Conservation (phyloP, 2,113 vertebrate genomes). For the Pampusana beccarii region DNA sequence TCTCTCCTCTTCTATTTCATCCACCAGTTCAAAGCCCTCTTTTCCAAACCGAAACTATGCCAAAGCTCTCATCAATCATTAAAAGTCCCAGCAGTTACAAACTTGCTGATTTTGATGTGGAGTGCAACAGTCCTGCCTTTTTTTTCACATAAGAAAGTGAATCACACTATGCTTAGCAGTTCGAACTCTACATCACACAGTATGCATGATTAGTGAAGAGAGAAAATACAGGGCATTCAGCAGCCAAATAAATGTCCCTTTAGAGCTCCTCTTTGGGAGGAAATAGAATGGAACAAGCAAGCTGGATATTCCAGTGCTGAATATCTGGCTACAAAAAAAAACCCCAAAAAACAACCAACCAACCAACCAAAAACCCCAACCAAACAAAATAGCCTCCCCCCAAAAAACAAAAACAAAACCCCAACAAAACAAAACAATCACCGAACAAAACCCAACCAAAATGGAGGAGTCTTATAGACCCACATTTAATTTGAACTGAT, state of each 20-base stretch:
- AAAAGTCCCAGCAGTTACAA: constrained; percentile 50
- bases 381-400: too few relatives aligned
- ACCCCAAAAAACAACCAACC: too few relatives aligned
- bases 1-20: constrained; percentile 25
- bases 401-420: too few relatives aligned
- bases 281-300: constrained; percentile 25
- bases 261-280: constrained; percentile 2
- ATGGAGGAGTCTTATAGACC: not conserved
- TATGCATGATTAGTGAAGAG: constrained; percentile 41
- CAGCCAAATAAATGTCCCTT: constrained; percentile 20
- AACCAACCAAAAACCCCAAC: too few relatives aligned
- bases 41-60: constrained; percentile 63
- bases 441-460: too few relatives aligned
- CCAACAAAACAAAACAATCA: too few relatives aligned
- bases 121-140: not conserved
- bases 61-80: constrained; percentile 67
- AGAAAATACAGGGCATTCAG: constrained; percentile 33
- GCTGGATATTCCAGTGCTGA: not conserved
- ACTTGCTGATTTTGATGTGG: constrained; percentile 52
- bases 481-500: not conserved
- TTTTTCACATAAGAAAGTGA: constrained; percentile 29
- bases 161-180: constrained; percentile 14
- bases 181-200: not conserved
- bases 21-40: constrained; percentile 55
- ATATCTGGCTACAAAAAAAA: not conserved